These are phyloP conservation scores for Anser brachyrhynchus DNA, from an alignment of 2,113 vertebrate genomes.

Conservation along the genomic window DNA sequence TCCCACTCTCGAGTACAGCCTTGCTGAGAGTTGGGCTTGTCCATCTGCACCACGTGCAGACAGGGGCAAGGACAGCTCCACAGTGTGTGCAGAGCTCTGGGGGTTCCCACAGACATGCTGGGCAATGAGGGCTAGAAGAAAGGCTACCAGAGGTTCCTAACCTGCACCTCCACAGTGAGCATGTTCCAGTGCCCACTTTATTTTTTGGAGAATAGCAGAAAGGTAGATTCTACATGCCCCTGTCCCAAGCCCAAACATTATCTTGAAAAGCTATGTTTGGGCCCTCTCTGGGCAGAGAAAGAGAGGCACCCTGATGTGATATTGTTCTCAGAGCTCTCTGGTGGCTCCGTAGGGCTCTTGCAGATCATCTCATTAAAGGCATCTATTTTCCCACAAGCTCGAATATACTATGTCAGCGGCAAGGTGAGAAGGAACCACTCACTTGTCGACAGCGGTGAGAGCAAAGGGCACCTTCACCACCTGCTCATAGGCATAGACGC, in stretches of 20 bases:
- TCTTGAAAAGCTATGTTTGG: neutral
- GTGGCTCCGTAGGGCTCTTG: neutral
- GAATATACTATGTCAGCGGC: neutral
- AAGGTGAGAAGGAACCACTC: neutral
- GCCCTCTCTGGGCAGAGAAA: neutral
- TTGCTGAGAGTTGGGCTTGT: neutral
- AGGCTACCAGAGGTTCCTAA: neutral
- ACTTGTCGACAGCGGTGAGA: conserved; percentile 61
- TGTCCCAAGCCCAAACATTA: neutral
- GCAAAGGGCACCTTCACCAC: conserved; percentile 54
- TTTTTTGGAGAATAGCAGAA: neutral
- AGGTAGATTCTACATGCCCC: neutral
- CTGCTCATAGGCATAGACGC: conserved; percentile 57
- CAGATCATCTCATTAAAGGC: neutral
- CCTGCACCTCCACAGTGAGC: neutral
- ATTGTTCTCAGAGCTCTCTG: neutral
- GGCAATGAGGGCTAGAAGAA: neutral
- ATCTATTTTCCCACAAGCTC: neutral
- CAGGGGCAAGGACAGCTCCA: neutral
- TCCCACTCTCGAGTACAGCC: neutral
- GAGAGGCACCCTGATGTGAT: neutral
- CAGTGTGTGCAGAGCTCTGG: neutral
- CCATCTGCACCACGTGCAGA: rapidly evolving
- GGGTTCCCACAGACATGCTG: neutral
- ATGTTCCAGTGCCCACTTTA: neutral